Conservation (phyloP, 2,113 vertebrate genomes). For the Dipodomys stephensi region DNA sequence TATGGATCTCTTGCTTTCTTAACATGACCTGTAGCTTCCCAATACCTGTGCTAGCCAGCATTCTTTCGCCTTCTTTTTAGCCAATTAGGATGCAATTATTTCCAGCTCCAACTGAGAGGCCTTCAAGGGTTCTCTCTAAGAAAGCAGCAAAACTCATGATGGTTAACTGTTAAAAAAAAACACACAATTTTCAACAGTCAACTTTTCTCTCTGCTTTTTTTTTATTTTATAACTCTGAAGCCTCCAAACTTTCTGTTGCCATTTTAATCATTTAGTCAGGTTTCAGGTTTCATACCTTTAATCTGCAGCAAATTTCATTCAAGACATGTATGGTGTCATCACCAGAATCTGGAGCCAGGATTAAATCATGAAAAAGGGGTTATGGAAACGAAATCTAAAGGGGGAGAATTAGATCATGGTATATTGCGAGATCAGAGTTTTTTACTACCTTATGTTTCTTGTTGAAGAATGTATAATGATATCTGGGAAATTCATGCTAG, state of each 20-base stretch:
- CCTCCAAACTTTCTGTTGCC: background rate
- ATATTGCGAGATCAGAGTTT: background rate
- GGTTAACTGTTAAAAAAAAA: background rate
- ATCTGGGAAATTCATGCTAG: background rate
- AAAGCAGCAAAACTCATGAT: background rate
- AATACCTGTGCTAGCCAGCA: background rate
- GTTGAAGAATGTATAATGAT: background rate
- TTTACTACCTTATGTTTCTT: background rate
- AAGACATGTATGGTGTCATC: background rate
- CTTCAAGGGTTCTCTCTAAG: background rate
- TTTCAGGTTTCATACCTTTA: background rate
- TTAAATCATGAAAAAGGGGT: background rate
- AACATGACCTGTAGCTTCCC: background rate
- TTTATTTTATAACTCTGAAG: background rate
- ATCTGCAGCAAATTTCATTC: background rate
- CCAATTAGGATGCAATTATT: background rate
- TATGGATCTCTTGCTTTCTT: background rate
- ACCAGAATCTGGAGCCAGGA: background rate
- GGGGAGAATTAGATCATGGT: background rate
- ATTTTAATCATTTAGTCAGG: background rate
- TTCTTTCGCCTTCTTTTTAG: background rate
- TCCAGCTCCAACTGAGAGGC: background rate
- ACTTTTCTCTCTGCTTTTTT: background rate
- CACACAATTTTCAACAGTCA: no score
- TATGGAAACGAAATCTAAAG: background rate